Evolutionary conservation across 2,888 invertebrate genomes (phyloP), one percentile per base, ranked within the genome.

Genomic region (Branchinecta sandiegonensis): DNA sequence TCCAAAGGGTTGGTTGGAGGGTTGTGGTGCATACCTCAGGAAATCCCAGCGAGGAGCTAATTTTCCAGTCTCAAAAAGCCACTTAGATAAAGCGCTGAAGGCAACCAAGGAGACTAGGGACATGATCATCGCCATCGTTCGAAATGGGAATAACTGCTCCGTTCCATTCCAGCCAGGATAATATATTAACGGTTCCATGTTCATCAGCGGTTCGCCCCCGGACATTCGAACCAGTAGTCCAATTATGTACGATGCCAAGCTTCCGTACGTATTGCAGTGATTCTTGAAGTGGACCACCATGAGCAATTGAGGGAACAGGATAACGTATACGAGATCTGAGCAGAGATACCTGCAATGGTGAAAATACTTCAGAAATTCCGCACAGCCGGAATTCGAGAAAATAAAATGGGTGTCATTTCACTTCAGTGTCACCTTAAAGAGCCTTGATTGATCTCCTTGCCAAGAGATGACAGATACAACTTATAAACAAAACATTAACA

Each of bases 21-120:
- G 37, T 37, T 11, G 37, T 8, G 14, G 0, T 8, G 12, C 46
- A 68, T 65, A 72, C 72, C 48, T 71, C 48, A 69, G 50, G 47
- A 69, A 12, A 47, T 69, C 69, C 65, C 68, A 69, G 17, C 48
- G 67, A n/a, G 92, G 90, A 70, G 90, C 89, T 71, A 96, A 79
- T 75, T 85, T 85, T 17, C 93, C 94, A 66, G 85, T 85, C 78
- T 91, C 88, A 80, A 97, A 96, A 72, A 92, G 81, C 82, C 86
- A 88, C 77, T 88, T 88, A 75, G 76, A 73, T 46, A 80, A 73
- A 70, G 76, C 77, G n/a, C 83, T 83, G 23, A 83, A 80, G 48
- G 78, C 70, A 17, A 83, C 76, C 66, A 83, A 79, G 3, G 80
- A 79, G 46, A 78, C 71, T 13, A 84, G 76, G 6, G 84, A 82